Evolutionary conservation across 2,797 vertebrate species (phyloP), one percentile per base, ranked within the genome.

Genomic region (Intellagama lesueurii): DNA sequence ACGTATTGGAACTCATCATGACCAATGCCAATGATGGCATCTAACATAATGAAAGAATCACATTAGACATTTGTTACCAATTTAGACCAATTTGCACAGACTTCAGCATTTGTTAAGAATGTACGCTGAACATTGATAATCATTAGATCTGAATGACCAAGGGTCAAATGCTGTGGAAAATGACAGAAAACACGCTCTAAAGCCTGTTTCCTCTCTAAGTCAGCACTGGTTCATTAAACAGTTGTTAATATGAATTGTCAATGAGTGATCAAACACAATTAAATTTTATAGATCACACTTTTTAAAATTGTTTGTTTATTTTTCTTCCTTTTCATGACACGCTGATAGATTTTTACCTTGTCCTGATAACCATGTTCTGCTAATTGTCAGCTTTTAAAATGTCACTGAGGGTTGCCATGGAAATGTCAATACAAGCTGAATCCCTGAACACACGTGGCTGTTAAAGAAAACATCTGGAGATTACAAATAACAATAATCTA

Each of bases 331-430:
- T 93, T 80, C 91, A 86, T 86, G 91, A 81, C 0, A 90, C 56
- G 86, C 35, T 49, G 78, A 85, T 68, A 84, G 89, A 88, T 94
- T 91, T 86, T 91, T 91, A 49, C 88, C 70, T 78, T 87, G 87
- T 87, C 32, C 91, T 89, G 87, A 85, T 92, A 92, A 94, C 87
- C 91, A 91, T 85, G 81, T 84, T 87, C 90, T 87, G 40, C 77
- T 94, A 90, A 92, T 89, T 90, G 93, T 95, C 93, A 94, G 66
- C 84, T 93, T 88, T 85, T 93, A 91, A 93, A 94, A 92, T 0
- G 14, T 86, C 89, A 89, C 92, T 76, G 90, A 35, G n/a, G 72
- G 95, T 96, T 95, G 91, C 91, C 93, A 95, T 95, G 94, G 96
- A 94, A 95, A 93, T 94, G 91, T 95, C 95, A 95, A 96, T 96